Base-by-base conservation (phyloP, 1,140 invertebrate species). In the Acarapis woodi region DNA sequence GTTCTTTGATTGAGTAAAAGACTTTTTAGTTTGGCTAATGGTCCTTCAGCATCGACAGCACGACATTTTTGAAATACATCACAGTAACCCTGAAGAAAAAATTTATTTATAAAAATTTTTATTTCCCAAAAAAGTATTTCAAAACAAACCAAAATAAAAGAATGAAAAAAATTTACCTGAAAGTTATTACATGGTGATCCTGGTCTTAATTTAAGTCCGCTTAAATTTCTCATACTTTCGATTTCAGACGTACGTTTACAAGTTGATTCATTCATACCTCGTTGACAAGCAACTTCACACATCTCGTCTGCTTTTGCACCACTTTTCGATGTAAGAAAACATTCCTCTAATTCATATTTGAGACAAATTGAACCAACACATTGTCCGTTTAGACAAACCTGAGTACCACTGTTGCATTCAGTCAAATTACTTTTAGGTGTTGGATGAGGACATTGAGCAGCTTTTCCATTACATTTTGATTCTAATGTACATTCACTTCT, bases 21-120 rank as follows among this genome's bases (percentile, higher is more conserved):
- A 60, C 96, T 96, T 63, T 96, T 96, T 19, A 99, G 65, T 44
- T 83, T 66, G 12, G 83, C 82, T 42, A 97, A 60, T 15, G 90
- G 90, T 26, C 93, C 93, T 51, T 99, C 88, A 0, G 87, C 83
- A 60, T 99, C 90, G 10, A 99, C 83, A 55, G 82, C 75, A 44
- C 88, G 65, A 55, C 88, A 96, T 51, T 82, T 82, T 59, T 90
- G 78, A 58, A 94, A 97, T 26, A 94, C 85, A 60, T 99, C 90
- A 59, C 90, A 99, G 58, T 97, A 99, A 44, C 88, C 90, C 51
- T 82, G 82, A n/a, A n/a, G n/a, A n/a, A n/a, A n/a, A n/a, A n/a
- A n/a, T n/a, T n/a, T n/a, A n/a, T 37, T 41, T 47, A 48, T n/a
- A n/a, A n/a, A n/a, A n/a, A n/a, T n/a, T n/a, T n/a, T n/a, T n/a